Conservation (phyloP, 2,888 invertebrate genomes). For the Acrocyrtus sp. region DNA sequence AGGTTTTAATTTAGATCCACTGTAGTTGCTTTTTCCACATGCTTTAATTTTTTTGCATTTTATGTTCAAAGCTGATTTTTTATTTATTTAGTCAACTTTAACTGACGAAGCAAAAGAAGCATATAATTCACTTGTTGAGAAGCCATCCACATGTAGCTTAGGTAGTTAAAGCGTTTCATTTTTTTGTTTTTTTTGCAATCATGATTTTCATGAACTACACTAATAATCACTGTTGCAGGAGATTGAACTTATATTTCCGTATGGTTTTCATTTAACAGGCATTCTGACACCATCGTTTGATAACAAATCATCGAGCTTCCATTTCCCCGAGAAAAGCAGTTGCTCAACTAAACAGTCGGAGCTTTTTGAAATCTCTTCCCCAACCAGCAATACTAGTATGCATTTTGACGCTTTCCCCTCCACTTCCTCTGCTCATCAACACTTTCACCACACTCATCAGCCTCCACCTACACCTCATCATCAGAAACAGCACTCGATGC, state of each 20-base stretch:
- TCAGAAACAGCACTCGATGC: slow-evolving; percentile 64
- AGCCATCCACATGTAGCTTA: slow-evolving; percentile 67
- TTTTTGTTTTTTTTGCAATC: slow-evolving; percentile 14
- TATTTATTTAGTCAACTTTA: slow-evolving; percentile 75
- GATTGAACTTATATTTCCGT: too few species aligned
- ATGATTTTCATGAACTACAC: not conserved
- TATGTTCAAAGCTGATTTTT: slow-evolving; percentile 43
- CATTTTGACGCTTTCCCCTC: slow-evolving; percentile 50
- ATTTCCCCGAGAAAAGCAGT: slow-evolving; percentile 63
- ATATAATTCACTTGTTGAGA: slow-evolving; percentile 91
- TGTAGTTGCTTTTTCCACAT: slow-evolving; percentile 6
- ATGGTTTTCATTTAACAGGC: slow-evolving; percentile 44
- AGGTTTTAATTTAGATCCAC: slow-evolving; percentile 71
- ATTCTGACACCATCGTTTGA: slow-evolving; percentile 63
- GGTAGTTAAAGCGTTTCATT: slow-evolving; percentile 53
- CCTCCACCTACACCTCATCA: slow-evolving; percentile 44
- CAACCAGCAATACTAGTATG: slow-evolving; percentile 47
- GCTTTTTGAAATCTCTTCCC: slow-evolving; percentile 58
- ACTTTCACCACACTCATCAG: slow-evolving; percentile 29
- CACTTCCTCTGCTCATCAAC: slow-evolving; percentile 40
- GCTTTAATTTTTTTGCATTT: slow-evolving; percentile 30
- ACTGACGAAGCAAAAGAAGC: slow-evolving; percentile 92
- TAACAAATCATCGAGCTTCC: slow-evolving; percentile 62
- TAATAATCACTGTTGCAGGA: not conserved
- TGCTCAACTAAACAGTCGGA: slow-evolving; percentile 60